Base-by-base conservation (phyloP, 2,113 vertebrate species). In the Pluvianellus socialis region DNA sequence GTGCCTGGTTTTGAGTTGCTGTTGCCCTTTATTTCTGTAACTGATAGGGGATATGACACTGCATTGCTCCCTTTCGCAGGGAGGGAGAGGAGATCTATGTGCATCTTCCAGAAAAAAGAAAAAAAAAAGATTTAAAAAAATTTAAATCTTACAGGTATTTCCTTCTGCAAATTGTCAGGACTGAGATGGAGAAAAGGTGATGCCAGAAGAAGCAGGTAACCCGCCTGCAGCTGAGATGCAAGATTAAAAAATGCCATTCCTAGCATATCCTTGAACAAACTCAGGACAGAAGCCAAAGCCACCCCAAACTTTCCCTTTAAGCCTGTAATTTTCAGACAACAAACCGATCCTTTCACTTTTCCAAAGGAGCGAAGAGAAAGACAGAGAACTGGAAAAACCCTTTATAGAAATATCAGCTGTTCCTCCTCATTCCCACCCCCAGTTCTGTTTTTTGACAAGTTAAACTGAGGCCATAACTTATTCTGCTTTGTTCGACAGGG, bases 401-500 rank as follows among this genome's bases (percentile, higher is more conserved):
- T 96, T 91, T 96, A 92, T 95, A 95, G 93, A 97, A 97, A 96
- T 95, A 94, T 93, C 96, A 94, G 94, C 90, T 91, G 95, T 97
- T 97, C 95, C 92, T 97, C 84, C 90, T 97, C 94, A 91, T 92
- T 86, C 96, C 96, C 94, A 95, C 95, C 96, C 95, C 96, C 96
- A 67, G 87, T 94, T 97, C 96, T 97, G 66, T 96, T 97, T 96
- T 75, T 86, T 98, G 96, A 97, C 95, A 98, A 95, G 97, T 97
- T 98, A 97, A 98, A 97, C 94, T 84, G 90, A 94, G 95, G 97
- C 92, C 88, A 92, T 95, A 97, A 95, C 94, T 98, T 97, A 97
- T 95, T 97, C 97, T 96, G 96, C 97, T 98, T 98, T 97, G 97
- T 98, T 97, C 94, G 87, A 97, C 97, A 96, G 96, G 92, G 96